Percentiles rank a stretch among this genome's conserved stretches.
phyloP scores from a whole-genome alignment of 2,888 invertebrate genomes.

The Volucella zonaria region DNA sequence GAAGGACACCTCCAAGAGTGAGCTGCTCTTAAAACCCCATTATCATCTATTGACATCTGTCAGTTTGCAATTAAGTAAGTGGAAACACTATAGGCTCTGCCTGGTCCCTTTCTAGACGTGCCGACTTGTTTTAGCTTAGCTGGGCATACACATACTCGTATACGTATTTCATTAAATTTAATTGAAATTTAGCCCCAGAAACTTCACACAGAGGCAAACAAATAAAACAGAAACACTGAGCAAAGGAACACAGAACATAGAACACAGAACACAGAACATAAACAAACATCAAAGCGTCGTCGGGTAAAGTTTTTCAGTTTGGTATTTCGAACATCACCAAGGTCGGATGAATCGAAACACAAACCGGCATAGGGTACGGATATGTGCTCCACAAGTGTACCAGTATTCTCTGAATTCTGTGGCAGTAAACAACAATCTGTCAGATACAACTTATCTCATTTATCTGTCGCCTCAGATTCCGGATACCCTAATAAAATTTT shows the following conservation, averaged over 20 bases:
- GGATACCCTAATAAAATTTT: slow-evolving; percentile 73
- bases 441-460: slow-evolving; percentile 73
- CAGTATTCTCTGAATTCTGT: background rate
- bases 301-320: slow-evolving; percentile 48
- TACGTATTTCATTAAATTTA: slow-evolving; percentile 72
- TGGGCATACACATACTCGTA: slow-evolving; percentile 23
- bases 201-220: slow-evolving; percentile 12
- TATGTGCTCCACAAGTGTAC: no score
- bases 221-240: slow-evolving; percentile 45
- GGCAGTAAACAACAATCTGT: slow-evolving; percentile 72
- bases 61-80: slow-evolving; percentile 73
- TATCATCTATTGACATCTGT: slow-evolving; percentile 73
- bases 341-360: slow-evolving; percentile 12
- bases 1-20: slow-evolving; percentile 12
- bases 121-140: no score
- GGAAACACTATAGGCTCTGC: slow-evolving; percentile 49
- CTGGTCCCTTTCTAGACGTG: no score
- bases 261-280: slow-evolving; percentile 64
- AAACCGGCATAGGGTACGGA: background rate
- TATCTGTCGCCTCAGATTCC: slow-evolving; percentile 73
- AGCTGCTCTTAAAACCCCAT: slow-evolving; percentile 61
- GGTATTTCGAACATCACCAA: background rate
- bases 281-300: slow-evolving; percentile 70
- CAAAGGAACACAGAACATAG: slow-evolving; percentile 54
- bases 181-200: slow-evolving; percentile 72